Base-by-base conservation (phyloP, 2,797 vertebrate genomes). In the Alauda arvensis region DNA sequence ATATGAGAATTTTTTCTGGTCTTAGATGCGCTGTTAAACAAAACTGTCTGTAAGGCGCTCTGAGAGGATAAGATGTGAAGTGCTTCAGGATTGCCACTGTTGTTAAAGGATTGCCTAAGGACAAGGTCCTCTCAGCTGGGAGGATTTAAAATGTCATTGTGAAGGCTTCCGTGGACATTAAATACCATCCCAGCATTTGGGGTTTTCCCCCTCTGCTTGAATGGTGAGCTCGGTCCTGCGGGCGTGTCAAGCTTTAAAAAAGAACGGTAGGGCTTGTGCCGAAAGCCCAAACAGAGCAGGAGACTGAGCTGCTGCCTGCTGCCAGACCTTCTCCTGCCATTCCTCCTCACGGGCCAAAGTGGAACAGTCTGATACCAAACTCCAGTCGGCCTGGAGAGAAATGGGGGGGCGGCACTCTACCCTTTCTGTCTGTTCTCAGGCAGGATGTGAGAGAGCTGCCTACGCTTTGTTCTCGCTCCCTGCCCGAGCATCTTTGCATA, bases 91-190 rank as follows among this genome's bases (percentile, higher is more conserved):
- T 29, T 33, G 43, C 33, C 29, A 40, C 21, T 4, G 4, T 18
- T 81, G 53, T 59, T 83, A 77, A 85, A 86, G 46, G 51, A n/a
- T 59, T 86, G 69, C 33, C 14, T 12, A 48, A 77, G 25, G 57
- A 62, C 46, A 48, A 51, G 18, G 17, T 82, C 67, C 14, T 74
- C 25, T 16, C 1, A 0, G 12, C 18, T 83, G 63, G 14, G 19
- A 84, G 33, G 37, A 56, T 69, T 68, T 75, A 34, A 77, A 63
- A 51, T 14, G 39, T 53, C 8, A 9, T 51, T 80, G 26, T 49
- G 74, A 83, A 87, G 40, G 18, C 25, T 71, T 71, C n/a, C n/a
- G 33, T 65, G 53, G 59, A 88, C 77, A 82, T 75, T 13, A 86
- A 79, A 59, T 40, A 31, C 19, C 2, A 3, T 39, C 16, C 40